Percentiles rank a stretch among this genome's conserved stretches.
Conservation (phyloP, 2,888 invertebrate genomes). For the Hirtodrosophila confusa region DNA sequence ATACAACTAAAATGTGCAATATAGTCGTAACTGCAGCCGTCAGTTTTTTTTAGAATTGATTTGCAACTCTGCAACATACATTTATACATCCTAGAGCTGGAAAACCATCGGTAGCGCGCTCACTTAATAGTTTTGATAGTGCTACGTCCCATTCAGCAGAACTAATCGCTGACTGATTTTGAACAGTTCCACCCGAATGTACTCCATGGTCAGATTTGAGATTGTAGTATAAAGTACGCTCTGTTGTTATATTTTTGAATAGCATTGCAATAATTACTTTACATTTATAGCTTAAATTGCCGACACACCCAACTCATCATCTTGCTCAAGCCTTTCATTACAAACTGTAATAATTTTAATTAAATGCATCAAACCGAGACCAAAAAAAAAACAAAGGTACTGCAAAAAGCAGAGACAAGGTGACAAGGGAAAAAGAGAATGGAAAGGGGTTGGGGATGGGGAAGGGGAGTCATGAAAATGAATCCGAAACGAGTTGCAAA, state of each 20-base stretch:
- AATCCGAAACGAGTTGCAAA: constrained; percentile 72
- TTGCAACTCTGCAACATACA: too few relatives aligned
- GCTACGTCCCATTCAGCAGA: too few relatives aligned
- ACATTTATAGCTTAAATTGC: constrained; percentile 20
- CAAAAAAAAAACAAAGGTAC: constrained; percentile 36
- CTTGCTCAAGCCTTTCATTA: constrained; percentile 25
- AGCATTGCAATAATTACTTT: not conserved
- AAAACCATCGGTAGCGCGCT: too few relatives aligned
- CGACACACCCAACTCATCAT: constrained; percentile 36
- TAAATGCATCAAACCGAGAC: constrained; percentile 57
- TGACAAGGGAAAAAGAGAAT: not conserved
- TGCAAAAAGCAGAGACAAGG: constrained; percentile 30
- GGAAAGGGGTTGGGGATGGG: not conserved
- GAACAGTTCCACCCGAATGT: not conserved
- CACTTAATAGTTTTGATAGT: too few relatives aligned
- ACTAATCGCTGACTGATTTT: too few relatives aligned
- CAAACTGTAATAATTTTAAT: constrained; percentile 67
- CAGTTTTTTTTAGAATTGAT: too few relatives aligned
- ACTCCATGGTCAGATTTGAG: not conserved
- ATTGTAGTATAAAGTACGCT: too few relatives aligned
- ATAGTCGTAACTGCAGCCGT: not conserved
- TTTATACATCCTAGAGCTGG: too few relatives aligned
- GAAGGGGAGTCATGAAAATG: constrained; percentile 30
- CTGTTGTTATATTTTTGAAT: too few relatives aligned
- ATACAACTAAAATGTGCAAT: not conserved